Conservation (phyloP, 2,797 vertebrate species). For the Coilia nasus region DNA sequence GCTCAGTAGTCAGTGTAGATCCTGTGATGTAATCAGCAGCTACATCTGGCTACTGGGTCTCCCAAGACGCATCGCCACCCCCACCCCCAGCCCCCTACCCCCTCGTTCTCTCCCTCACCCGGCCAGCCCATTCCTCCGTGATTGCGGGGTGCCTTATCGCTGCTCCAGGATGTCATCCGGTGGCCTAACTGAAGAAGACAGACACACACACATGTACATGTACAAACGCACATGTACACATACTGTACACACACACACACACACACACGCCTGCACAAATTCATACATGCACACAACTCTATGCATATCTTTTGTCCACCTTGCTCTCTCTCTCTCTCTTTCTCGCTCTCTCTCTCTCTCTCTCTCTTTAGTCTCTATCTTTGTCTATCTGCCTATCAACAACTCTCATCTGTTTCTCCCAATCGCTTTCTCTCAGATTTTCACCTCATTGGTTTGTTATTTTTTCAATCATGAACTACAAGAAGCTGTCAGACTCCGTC, state of each 20-base stretch:
- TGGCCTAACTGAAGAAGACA: conserved; percentile 69
- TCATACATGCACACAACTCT: too few relatives aligned
- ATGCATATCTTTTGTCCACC: background rate
- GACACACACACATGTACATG: background rate
- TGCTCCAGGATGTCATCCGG: conserved; percentile 65
- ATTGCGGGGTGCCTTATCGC: conserved; percentile 63
- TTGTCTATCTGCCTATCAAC: background rate
- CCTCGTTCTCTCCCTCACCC: conserved; percentile 56
- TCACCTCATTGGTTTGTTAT: background rate
- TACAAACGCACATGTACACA: background rate
- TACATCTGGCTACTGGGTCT: conserved; percentile 99
- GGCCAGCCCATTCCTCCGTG: conserved; percentile 45
- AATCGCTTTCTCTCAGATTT: background rate
- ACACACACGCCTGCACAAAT: background rate
- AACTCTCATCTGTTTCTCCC: background rate
- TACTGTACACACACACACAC: background rate
- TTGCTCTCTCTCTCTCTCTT: conserved; percentile 34
- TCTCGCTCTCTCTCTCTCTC: conserved; percentile 26
- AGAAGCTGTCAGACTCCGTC: background rate
- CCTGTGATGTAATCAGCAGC: conserved; percentile 97
- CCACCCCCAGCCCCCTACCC: too few relatives aligned
- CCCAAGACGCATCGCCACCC: conserved; percentile 74
- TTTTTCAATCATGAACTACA: background rate
- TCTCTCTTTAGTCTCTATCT: conserved; percentile 13
- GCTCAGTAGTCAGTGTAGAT: conserved; percentile 99